Percentiles rank a stretch among this genome's conserved stretches.
phyloP scores from a whole-genome alignment of 2,113 vertebrate genomes.

The Phrynocephalus versicolor region DNA sequence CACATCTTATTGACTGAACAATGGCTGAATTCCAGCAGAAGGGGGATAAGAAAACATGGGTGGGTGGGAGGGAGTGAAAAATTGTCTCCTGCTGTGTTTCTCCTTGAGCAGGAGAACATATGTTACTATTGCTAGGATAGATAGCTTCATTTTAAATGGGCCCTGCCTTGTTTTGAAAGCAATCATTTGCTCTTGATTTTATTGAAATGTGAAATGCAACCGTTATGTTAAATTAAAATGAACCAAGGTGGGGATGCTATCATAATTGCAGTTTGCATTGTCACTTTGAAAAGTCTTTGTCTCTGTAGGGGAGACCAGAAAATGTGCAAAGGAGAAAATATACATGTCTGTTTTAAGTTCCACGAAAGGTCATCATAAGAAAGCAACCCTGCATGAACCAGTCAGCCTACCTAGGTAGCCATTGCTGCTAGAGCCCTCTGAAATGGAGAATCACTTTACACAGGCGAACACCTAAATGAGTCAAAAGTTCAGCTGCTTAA shows the following conservation, averaged over 20 bases:
- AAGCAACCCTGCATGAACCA: no score
- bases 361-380: no score
- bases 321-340: not conserved
- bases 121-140: not conserved
- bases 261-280: not conserved
- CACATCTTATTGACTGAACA: not conserved
- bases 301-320: not conserved
- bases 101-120: not conserved
- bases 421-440: no score
- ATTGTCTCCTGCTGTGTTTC: not conserved
- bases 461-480: no score
- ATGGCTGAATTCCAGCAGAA: not conserved
- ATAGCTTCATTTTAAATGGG: not conserved
- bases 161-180: not conserved
- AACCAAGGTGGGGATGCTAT: not conserved
- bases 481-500: no score
- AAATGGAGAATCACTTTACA: no score
- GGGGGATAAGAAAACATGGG: not conserved
- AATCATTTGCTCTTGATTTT: constrained; percentile 6
- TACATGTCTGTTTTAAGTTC: not conserved
- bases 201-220: constrained; percentile 4
- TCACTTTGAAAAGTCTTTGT: not conserved
- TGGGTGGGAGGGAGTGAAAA: not conserved
- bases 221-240: constrained; percentile 8
- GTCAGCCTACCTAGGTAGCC: no score